A percentile compares a stretch with the other conserved stretches of the same genome.
phyloP scores from a whole-genome alignment of 2,888 invertebrate species.

The Noctuana brunneofusca region DNA sequence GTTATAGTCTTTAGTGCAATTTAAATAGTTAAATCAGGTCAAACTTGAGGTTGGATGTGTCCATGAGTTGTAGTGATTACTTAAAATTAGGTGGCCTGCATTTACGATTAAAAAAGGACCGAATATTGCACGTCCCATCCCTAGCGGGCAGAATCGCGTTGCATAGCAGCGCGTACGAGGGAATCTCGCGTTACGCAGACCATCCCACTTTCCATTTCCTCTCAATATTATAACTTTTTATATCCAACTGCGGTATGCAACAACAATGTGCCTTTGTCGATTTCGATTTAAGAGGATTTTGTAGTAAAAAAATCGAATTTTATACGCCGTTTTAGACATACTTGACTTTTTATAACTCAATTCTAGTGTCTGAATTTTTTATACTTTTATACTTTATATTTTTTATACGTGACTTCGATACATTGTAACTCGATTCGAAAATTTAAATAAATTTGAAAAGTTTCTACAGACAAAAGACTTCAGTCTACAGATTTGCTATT shows the following conservation, averaged over 20 bases:
- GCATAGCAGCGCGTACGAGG: conserved; percentile 70
- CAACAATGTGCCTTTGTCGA: conserved; percentile 48
- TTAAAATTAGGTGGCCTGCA: too few relatives aligned
- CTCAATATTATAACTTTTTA: conserved; percentile 59
- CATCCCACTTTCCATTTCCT: conserved; percentile 75
- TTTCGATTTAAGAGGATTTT: conserved; percentile 44
- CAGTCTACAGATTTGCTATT: too few relatives aligned
- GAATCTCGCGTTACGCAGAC: conserved; percentile 72
- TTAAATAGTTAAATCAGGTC: too few relatives aligned
- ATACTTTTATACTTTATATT: too few relatives aligned
- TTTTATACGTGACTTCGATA: too few relatives aligned
- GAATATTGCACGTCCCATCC: conserved; percentile 41
- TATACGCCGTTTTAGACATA: conserved; percentile 5
- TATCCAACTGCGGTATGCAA: conserved; percentile 47
- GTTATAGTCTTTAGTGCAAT: too few relatives aligned
- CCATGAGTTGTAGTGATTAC: too few relatives aligned
- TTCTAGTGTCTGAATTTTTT: neutral
- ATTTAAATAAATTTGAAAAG: neutral
- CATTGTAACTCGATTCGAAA: neutral
- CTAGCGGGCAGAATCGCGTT: conserved; percentile 57
- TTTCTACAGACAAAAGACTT: neutral
- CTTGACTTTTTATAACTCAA: neutral
- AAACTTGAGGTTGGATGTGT: too few relatives aligned
- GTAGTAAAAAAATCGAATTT: conserved; percentile 39
- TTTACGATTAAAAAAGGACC: neutral